These are phyloP conservation scores for Acrossocheilus fasciatus DNA, from an alignment of 2,797 vertebrate genomes.

Conservation along the genomic window DNA sequence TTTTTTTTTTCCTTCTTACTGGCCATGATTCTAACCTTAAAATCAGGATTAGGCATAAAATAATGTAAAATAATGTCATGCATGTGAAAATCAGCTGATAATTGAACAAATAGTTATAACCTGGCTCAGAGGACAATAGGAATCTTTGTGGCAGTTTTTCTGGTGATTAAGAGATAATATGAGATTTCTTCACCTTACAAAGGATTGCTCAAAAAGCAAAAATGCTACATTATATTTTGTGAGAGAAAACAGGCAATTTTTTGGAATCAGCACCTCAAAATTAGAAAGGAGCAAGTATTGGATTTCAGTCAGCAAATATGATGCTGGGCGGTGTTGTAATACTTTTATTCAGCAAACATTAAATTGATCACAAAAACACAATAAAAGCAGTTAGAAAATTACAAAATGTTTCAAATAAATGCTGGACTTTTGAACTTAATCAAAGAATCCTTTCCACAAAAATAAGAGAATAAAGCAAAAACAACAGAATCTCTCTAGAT, in stretches of 20 bases:
- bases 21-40: no score
- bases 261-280: background rate
- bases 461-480: background rate
- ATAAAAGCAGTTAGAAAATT: background rate
- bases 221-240: background rate
- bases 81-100: no score
- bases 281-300: background rate
- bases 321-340: background rate
- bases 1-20: no score
- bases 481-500: background rate
- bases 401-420: no score
- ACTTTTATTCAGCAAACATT: background rate
- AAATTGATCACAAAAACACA: background rate
- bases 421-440: no score
- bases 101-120: no score
- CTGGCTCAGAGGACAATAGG: no score
- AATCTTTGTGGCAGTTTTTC: background rate
- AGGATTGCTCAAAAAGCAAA: background rate
- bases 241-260: background rate
- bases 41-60: no score
- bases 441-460: background rate
- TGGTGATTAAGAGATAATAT: background rate
- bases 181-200: background rate
- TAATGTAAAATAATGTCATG: no score
- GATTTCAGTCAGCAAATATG: background rate